Conservation (phyloP, 1,140 invertebrate genomes). For the Diabrotica virgifera region DNA sequence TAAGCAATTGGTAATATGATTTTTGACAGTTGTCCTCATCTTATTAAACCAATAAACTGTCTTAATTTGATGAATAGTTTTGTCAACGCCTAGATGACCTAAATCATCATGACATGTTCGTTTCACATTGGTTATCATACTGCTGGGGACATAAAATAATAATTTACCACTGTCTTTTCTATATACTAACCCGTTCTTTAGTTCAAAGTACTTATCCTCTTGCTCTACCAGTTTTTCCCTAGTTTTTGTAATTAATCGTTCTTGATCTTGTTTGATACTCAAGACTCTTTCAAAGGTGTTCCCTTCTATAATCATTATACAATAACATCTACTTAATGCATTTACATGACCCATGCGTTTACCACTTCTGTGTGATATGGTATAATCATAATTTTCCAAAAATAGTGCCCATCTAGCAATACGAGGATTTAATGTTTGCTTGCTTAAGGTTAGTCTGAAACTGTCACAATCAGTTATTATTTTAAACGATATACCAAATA, state of each 20-base stretch:
- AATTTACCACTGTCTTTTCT: conserved; percentile 13
- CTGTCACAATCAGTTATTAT: conserved; percentile 38
- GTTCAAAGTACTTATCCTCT: neutral
- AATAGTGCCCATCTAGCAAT: conserved; percentile 32
- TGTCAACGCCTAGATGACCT: conserved; percentile 2
- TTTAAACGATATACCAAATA: conserved; percentile 38
- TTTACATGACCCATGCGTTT: neutral
- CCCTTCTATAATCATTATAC: neutral
- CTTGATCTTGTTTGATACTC: conserved; percentile 30
- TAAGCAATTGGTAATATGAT: too few species aligned
- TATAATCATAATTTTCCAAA: conserved; percentile 25
- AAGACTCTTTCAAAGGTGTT: conserved; percentile 30
- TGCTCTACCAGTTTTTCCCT: conserved; percentile 40
- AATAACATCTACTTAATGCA: neutral
- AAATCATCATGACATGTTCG: neutral
- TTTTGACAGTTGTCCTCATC: conserved; percentile 35
- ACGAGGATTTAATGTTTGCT: conserved; percentile 32
- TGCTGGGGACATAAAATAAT: conserved; percentile 7
- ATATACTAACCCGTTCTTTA: conserved; percentile 6
- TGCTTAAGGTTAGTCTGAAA: conserved; percentile 33
- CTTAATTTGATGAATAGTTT: conserved; percentile 4
- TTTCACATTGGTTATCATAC: neutral
- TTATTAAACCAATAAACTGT: conserved; percentile 39
- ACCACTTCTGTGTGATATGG: neutral
- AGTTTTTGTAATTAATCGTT: conserved; percentile 31